Base-by-base conservation (phyloP, 2,113 vertebrate genomes). In the Phalacrocorax pelagicus region DNA sequence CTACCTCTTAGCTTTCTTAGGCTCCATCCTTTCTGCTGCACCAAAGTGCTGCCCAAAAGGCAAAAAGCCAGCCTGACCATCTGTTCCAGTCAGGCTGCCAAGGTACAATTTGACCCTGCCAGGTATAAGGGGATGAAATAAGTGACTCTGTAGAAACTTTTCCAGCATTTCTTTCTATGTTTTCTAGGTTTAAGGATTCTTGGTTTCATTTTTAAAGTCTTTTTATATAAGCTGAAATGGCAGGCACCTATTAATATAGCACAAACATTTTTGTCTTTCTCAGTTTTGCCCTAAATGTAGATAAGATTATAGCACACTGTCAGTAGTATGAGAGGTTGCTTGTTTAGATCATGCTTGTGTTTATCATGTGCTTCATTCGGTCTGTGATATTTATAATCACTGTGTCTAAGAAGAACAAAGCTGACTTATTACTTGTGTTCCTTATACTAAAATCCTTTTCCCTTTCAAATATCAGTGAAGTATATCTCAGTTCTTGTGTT, bases 331-430 rank as follows among this genome's bases (percentile, higher is more conserved):
- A 83, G 52, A 93, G 30, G 95, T 78, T 84, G 69, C 69, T 93
- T 78, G 71, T 91, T 97, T 67, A 95, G 54, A 94, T 92, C 67
- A 69, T 83, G 34, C 57, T 89, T 77, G 42, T 96, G 78, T 88
- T 96, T 97, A 97, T 89, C 72, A 74, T 66, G 51, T 91, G 47
- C 15, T 92, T 94, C 83, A 72, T 92, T 95, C 86, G 81, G 51
- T 79, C 73, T 96, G 34, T 85, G 79, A 83, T 96, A 96, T 97
- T 96, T 97, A 97, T 96, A 46, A 11, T 82, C 74, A 81, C 21
- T 67, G 70, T 92, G 88, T 82, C 94, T 79, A 96, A 92, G 91
- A 94, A 97, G 94, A 97, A 95, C 61, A 98, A 98, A 97, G 88
- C 66, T 96, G 92, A 32, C 66, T 84, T 81, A 95, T 96, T 97